Evolutionary conservation across 2,888 invertebrate genomes (phyloP), one percentile per base, ranked within the genome.

Genomic region (Serripes groenlandicus): DNA sequence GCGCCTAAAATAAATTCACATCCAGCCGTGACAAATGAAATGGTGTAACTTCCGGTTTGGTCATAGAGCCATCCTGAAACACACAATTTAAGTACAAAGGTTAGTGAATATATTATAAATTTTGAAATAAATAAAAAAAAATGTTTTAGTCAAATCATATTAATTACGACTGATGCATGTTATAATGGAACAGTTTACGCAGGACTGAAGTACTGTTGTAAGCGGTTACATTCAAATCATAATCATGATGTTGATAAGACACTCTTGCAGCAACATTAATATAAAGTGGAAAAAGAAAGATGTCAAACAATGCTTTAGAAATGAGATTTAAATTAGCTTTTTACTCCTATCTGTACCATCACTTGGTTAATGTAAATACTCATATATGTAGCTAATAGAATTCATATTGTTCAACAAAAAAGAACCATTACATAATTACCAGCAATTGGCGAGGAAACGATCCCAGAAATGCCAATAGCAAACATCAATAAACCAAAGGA

Each of bases 381-480:
- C n/a, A n/a, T n/a, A n/a, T n/a, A n/a, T n/a, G n/a, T n/a, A n/a
- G n/a, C n/a, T n/a, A n/a, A n/a, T n/a, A n/a, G n/a, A n/a, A n/a
- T n/a, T n/a, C n/a, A n/a, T n/a, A n/a, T n/a, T n/a, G n/a, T n/a
- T n/a, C n/a, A n/a, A n/a, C n/a, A n/a, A n/a, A n/a, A n/a, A n/a
- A n/a, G n/a, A n/a, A n/a, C n/a, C n/a, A n/a, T n/a, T n/a, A 5
- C 28, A 15, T 15, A 69, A 2, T 54, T 34, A 98, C 98, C 98
- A 95, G 97, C 98, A 88, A 98, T 96, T 28, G 98, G 98, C 75
- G 98, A 97, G 69, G 98, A 98, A 84, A 98, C 96, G 9, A 98
- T 96, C 0, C 98, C 98, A 5, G 98, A 98, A 74, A 98, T 96
- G 74, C 99, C 99, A 96, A 98, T 98, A 95, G 98, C 98, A 54